Evolutionary conservation across 1,140 invertebrate species (phyloP), one percentile per base, ranked within the genome.

Genomic region (Idris sp.): DNA sequence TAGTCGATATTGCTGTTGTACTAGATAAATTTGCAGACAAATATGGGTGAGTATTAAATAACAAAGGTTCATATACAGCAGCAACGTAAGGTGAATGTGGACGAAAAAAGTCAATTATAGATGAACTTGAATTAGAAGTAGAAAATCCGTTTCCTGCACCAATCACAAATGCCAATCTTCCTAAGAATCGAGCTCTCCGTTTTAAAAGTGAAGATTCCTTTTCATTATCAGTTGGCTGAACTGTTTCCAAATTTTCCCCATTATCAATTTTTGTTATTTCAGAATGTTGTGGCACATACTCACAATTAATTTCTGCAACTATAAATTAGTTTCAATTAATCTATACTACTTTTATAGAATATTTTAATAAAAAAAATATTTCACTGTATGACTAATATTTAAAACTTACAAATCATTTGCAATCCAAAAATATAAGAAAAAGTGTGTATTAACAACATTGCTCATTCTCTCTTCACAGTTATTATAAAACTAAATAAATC

Each of bases 141-240:
- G 49, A 41, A 0, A 38, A 11, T 28, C 15, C 40, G 35, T 73
- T 62, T 46, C 80, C 77, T 9, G 85, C 26, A 19, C 84, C 83
- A 38, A 84, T 67, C 5, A 86, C 30, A 25, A 86, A 79, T 4
- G 84, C 79, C 13, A 86, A 54, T 44, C 68, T 77, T n/a, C 76
- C 76, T 0, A 86, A 76, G 33, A 83, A 76, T 76, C 80, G 67
- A 0, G 68, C 56, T 58, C n/a, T 59, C 16, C n/a, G 38, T 18
- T 11, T 14, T 26, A 5, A 13, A n/a, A 22, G 25, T 13, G 14
- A 40, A 15, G 33, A 56, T 36, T 46, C 36, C n/a, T 28, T 16
- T 18, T 22, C 6, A 8, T 25, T 30, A 35, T 4, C 11, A 19
- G 0, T 4, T n/a, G n/a, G n/a, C n/a, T n/a, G n/a, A n/a, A n/a